Evolutionary conservation across 2,113 vertebrate species (phyloP), one percentile per base, ranked within the genome.

Genomic region (Pongo pygmaeus): DNA sequence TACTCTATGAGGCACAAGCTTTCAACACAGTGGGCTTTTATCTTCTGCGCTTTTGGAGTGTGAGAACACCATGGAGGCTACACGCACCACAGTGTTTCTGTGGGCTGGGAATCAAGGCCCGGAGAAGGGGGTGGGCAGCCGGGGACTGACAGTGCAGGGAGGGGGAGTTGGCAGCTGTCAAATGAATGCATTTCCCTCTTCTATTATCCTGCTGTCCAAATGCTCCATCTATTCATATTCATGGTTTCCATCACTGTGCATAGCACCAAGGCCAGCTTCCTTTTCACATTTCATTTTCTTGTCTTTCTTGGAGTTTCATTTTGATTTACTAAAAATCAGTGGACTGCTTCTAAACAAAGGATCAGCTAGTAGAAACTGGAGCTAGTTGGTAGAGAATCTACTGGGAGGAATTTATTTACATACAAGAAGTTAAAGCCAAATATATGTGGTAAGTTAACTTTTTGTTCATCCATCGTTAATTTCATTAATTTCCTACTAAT

Each of bases 1-100:
- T 97, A 90, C 79, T 95, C 91, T 85, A 0, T 84, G 89, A 94
- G 61, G 55, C 83, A 70, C 93, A 96, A 78, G 78, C 96, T 84
- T 93, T 95, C 91, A 85, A 83, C 86, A 92, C 64, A 87, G 93
- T 67, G 91, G 89, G 18, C 81, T 97, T 97, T 97, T 97, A 97
- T 96, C 93, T 40, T 97, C 67, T 70, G 52, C 67, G 93, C 87
- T 90, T 83, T 89, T 50, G 78, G 92, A 85, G 72, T 96, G 87
- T 97, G 96, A 97, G 96, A 96, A 96, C 57, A 43, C 67, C 91
- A 22, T 0, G 91, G 40, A 94, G 78, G 67, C 80, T 70, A 23
- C 93, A 61, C 4, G 86, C 70, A 57, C 67, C 4, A 3, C 16
- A 27, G 50, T 6, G 0, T 50, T 83, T 61, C 77, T 48, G 32